Evolutionary conservation across 2,797 vertebrate species (phyloP).

Genomic region (Sebastes steindachneri): DNA sequence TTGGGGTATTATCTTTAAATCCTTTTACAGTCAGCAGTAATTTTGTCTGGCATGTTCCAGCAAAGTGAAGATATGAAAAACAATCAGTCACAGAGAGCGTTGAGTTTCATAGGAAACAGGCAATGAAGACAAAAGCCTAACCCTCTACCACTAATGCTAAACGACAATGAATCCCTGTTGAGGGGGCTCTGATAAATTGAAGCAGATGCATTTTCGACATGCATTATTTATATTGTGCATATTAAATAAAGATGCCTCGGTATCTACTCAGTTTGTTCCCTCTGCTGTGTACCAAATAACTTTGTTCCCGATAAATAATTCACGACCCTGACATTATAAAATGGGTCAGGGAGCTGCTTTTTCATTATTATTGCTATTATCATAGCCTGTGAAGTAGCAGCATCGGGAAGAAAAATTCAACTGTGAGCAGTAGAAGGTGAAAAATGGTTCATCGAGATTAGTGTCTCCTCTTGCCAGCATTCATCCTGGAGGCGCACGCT

Average conservation of each 20-base stretch:
- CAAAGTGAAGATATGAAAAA: constrained; percentile 71
- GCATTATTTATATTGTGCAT: constrained; percentile 83
- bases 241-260: constrained; percentile 82
- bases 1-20: constrained; percentile 67
- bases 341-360: constrained; percentile 80
- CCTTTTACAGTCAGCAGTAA: constrained; percentile 57
- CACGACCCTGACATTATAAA: constrained; percentile 81
- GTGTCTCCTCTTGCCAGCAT: constrained; percentile 39
- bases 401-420: constrained; percentile 51
- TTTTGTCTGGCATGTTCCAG: constrained; percentile 61
- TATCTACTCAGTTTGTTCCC: constrained; percentile 79
- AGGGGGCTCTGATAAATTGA: constrained; percentile 80
- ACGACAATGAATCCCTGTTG: constrained; percentile 74
- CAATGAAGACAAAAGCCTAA: constrained; percentile 70
- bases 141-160: constrained; percentile 68
- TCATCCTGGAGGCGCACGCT: constrained; percentile 42
- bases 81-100: constrained; percentile 57
- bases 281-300: constrained; percentile 85
- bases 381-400: constrained; percentile 64
- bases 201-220: constrained; percentile 81
- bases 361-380: constrained; percentile 81
- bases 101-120: constrained; percentile 62
- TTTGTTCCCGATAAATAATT: constrained; percentile 86
- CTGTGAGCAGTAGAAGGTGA: constrained; percentile 31
- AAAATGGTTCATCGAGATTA: constrained; percentile 50